Conservation (phyloP, 2,888 invertebrate species). For the Drosophila nr. medialis region DNA sequence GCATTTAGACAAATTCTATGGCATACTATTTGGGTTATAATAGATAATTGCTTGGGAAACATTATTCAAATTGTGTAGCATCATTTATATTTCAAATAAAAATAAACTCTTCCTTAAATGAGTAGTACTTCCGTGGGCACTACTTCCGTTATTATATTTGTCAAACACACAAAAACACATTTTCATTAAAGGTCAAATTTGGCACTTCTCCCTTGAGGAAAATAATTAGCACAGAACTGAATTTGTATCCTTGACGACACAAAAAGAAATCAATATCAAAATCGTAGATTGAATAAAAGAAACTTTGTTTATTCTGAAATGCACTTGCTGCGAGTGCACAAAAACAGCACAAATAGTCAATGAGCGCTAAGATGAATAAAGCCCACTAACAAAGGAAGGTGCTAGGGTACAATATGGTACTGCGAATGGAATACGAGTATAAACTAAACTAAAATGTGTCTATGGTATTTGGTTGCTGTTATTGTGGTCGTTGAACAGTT, state of each 20-base stretch:
- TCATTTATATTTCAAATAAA: background rate
- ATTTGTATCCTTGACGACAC: background rate
- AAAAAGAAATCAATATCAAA: constrained; percentile 4
- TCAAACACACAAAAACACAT: background rate
- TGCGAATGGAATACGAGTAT: constrained; percentile 38
- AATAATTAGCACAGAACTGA: background rate
- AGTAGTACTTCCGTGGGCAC: too few species aligned
- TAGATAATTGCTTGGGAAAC: background rate
- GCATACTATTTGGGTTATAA: constrained; percentile 22
- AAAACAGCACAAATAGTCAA: constrained; percentile 51
- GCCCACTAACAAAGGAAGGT: constrained; percentile 41
- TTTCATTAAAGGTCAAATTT: background rate
- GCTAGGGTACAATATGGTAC: constrained; percentile 41
- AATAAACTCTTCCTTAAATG: background rate
- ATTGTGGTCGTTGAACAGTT: constrained; percentile 30
- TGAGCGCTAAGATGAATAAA: constrained; percentile 47
- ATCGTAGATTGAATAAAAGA: constrained; percentile 27
- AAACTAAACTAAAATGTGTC: constrained; percentile 58
- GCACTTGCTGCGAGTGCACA: constrained; percentile 42
- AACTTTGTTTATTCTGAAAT: constrained; percentile 57
- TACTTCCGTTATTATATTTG: background rate
- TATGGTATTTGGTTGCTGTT: constrained; percentile 33
- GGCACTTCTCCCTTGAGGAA: background rate
- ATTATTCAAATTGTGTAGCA: background rate
- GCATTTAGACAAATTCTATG: background rate